Evolutionary conservation across 2,888 invertebrate genomes (phyloP), one percentile per base, ranked within the genome.

Genomic region (Alviniconcha strummeri): DNA sequence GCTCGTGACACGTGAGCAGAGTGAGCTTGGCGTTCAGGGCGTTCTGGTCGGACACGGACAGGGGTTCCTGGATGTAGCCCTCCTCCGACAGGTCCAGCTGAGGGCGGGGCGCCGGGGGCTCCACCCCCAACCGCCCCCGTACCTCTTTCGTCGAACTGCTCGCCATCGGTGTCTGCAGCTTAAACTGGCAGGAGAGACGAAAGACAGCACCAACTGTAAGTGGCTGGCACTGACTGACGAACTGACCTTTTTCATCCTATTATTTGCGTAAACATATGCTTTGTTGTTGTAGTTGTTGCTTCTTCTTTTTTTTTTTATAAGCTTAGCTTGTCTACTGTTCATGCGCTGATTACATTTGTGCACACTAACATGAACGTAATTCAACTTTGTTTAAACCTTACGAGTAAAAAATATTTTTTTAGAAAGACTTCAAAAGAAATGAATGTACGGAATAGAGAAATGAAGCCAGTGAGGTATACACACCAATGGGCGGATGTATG

Each of bases 21-120:
- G 84, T 88, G 87, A 89, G 87, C 82, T 90, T 90, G 5, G 89
- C 88, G 81, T 89, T 87, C 57, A 90, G 82, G 54, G 85, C 86
- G 80, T 88, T 86, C 78, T 85, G 85, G n/a, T 90, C 89, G 8
- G 85, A 87, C 9, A 75, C 82, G 0, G 86, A 54, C 52, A 89
- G 80, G 6, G 82, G 80, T 2, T 80, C 77, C 11, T 83, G 17
- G 2, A 74, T 82, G 15, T 86, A 88, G 36, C 87, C 88, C 15
- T 88, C 87, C 11, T 87, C 87, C 6, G 64, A 57, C 76, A 82
- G 77, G 67, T 82, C 77, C 74, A 81, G 81, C 75, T 57, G 60
- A 15, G 56, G 77, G 9, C 82, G 77, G 15, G 82, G 69, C 7
- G n/a, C 57, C 9, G 77, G 77, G 5, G 82, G 82, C 19, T 82